A percentile compares a stretch with the other conserved stretches of the same genome.
phyloP scores from a whole-genome alignment of 1,140 invertebrate genomes.

The Holotrichia oblita region DNA sequence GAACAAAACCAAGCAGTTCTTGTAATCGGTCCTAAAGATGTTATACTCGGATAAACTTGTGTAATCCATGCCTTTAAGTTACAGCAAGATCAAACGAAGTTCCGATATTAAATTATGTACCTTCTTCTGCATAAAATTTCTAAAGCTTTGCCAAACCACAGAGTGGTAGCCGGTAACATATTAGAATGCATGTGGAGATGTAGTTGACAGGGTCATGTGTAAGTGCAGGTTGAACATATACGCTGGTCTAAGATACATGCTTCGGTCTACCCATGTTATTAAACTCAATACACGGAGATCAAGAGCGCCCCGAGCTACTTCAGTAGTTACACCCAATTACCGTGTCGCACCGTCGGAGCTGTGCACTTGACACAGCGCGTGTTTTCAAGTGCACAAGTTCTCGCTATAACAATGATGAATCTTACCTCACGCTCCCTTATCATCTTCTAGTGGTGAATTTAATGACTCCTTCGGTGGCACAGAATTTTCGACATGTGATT shows the following conservation, averaged over 20 bases:
- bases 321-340: constrained; percentile 33
- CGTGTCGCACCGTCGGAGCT: neutral
- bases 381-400: constrained; percentile 29
- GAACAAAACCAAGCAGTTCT: too few species aligned
- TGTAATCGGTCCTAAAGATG: too few species aligned
- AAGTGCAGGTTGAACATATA: neutral
- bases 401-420: constrained; percentile 29
- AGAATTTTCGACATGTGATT: neutral
- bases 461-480: constrained; percentile 1
- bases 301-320: constrained; percentile 21
- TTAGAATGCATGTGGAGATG: neutral
- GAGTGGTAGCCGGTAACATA: neutral
- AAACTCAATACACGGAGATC: neutral
- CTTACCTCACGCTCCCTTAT: neutral
- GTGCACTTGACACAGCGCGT: constrained; percentile 32
- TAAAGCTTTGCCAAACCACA: too few species aligned
- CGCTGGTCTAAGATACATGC: neutral
- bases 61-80: too few species aligned
- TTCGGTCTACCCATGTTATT: neutral
- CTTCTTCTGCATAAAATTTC: too few species aligned
- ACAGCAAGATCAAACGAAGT: too few species aligned
- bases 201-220: neutral
- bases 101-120: too few species aligned
- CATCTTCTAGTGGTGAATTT: neutral
- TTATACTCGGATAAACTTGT: too few species aligned